Conservation (phyloP, 2,113 vertebrate genomes). For the Myiagra hebetior region DNA sequence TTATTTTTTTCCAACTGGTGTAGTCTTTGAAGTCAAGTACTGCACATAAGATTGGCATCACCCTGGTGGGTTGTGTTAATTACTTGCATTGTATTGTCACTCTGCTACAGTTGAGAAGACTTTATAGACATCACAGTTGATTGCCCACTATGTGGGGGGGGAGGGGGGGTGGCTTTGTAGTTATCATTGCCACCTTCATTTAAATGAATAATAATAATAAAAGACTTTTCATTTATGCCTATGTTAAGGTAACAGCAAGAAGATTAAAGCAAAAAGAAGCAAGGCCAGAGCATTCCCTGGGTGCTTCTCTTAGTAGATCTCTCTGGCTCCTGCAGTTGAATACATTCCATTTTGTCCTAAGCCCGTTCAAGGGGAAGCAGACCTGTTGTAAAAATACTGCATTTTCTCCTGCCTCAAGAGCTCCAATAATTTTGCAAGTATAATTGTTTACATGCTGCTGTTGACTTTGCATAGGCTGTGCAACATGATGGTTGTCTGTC, state of each 20-base stretch:
- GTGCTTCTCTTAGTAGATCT: not conserved
- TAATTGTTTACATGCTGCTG: not conserved
- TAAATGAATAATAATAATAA: not conserved
- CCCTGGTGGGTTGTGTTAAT: not conserved
- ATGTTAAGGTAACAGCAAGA: not conserved
- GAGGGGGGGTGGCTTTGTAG: not conserved
- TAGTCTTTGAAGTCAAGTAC: not conserved
- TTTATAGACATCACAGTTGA: not conserved
- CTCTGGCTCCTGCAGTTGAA: not conserved
- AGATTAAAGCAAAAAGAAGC: not conserved
- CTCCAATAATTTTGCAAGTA: not conserved
- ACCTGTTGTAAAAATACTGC: not conserved
- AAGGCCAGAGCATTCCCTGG: not conserved
- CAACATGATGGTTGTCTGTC: not conserved
- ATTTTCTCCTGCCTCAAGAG: not conserved
- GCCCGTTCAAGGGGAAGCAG: not conserved
- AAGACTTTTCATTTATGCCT: not conserved
- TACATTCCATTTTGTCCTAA: not conserved
- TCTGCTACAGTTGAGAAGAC: not conserved
- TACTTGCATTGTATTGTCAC: not conserved
- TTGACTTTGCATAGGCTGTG: not conserved
- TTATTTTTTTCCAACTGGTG: not conserved
- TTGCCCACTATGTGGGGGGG: rapidly evolving
- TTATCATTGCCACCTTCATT: not conserved
- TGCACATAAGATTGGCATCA: not conserved